phyloP scores from a whole-genome alignment of 2,888 invertebrate species.

The Scaptomyza tumidula region DNA sequence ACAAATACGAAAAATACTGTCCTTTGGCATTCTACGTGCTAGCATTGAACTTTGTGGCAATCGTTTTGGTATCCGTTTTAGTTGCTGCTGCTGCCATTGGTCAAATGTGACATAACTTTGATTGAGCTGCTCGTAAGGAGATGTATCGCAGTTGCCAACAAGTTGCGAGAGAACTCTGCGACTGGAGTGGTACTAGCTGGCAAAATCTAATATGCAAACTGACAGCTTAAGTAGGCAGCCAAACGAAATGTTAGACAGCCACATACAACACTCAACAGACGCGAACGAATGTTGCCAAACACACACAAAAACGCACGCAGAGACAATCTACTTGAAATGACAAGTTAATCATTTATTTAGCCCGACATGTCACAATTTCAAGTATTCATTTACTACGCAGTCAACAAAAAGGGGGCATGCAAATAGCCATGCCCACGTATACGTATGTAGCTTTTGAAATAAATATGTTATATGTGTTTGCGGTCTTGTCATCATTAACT shows the following conservation, averaged over 20 bases:
- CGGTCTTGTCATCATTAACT: constrained; percentile 11
- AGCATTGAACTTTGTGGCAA: constrained; percentile 42
- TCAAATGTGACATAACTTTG: constrained; percentile 67
- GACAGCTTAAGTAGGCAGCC: constrained; percentile 75
- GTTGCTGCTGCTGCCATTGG: constrained; percentile 24
- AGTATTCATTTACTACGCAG: constrained; percentile 73
- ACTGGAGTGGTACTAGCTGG: constrained; percentile 16
- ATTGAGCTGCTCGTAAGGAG: constrained; percentile 50
- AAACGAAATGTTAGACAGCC: constrained; percentile 61
- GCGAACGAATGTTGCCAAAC: constrained; percentile 22
- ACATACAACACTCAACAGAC: constrained; percentile 34
- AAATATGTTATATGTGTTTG: constrained; percentile 5
- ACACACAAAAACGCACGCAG: constrained; percentile 20
- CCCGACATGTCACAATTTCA: constrained; percentile 76
- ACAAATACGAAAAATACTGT: constrained; percentile 9
- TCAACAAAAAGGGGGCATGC: constrained; percentile 18
- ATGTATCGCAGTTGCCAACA: constrained; percentile 5
- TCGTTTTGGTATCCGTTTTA: constrained; percentile 23
- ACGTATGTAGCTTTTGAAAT: constrained; percentile 26
- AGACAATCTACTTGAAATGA: constrained; percentile 49
- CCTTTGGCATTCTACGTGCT: constrained; percentile 28
- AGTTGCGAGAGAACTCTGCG: neutral
- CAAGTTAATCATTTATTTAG: constrained; percentile 79
- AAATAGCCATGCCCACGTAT: neutral
- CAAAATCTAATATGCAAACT: constrained; percentile 67